Evolutionary conservation across 2,888 invertebrate genomes (phyloP).

Genomic region (Chirona hameri): DNA sequence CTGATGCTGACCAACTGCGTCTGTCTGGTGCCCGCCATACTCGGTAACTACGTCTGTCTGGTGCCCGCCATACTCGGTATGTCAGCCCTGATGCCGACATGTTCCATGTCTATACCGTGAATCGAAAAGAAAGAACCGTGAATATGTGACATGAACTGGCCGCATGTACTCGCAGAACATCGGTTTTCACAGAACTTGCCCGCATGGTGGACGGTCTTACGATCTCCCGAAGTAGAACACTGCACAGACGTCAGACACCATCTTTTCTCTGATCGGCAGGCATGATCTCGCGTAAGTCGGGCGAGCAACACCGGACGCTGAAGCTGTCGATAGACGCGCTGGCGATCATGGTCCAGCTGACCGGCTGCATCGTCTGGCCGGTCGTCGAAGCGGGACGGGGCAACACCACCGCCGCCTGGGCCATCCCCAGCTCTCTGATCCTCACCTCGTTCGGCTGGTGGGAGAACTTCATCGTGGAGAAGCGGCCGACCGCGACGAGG

Average conservation of each 20-base stretch:
- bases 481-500: conserved; percentile 32
- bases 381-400: conserved; percentile 50
- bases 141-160: too few relatives aligned
- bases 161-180: too few relatives aligned
- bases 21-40: conserved; percentile 50
- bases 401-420: conserved; percentile 51
- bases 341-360: conserved; percentile 61
- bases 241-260: too few relatives aligned
- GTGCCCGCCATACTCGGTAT: conserved; percentile 49
- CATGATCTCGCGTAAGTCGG: conserved; percentile 41
- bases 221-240: too few relatives aligned
- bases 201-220: too few relatives aligned
- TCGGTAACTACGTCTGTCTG: conserved; percentile 50
- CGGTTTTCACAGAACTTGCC: too few relatives aligned
- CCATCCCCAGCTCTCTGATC: conserved; percentile 60
- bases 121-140: too few relatives aligned
- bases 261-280: conserved; percentile 36
- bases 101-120: too few relatives aligned
- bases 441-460: conserved; percentile 76
- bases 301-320: conserved; percentile 47
- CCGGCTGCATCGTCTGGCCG: conserved; percentile 67
- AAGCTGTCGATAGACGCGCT: conserved; percentile 56
- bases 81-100: conserved; percentile 43
- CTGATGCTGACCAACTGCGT: conserved; percentile 52
- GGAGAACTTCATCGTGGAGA: conserved; percentile 66